Conservation (phyloP, 2,888 invertebrate genomes). For the Pammene fasciana region DNA sequence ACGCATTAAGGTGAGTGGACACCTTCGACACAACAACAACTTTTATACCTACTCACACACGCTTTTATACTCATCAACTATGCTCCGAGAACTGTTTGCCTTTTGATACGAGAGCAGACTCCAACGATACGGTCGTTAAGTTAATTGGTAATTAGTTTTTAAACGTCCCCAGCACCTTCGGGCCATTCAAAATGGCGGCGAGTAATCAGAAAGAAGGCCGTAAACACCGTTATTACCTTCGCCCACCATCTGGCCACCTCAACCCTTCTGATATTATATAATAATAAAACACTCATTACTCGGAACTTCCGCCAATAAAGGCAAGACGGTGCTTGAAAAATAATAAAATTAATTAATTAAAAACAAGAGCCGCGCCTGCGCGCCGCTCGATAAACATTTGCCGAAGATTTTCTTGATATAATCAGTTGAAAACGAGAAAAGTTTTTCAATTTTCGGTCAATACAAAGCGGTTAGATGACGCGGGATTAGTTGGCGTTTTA, state of each 20-base stretch:
- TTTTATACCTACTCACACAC: background rate
- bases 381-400: conserved; percentile 71
- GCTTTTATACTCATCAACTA: background rate
- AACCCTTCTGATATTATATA: conserved; percentile 82
- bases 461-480: conserved; percentile 59
- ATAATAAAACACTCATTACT: conserved; percentile 84
- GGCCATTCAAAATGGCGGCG: conserved; percentile 14
- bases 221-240: conserved; percentile 37
- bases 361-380: conserved; percentile 60
- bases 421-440: conserved; percentile 77
- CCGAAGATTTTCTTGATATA: conserved; percentile 70
- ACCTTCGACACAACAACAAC: conserved; percentile 19
- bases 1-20: conserved; percentile 37
- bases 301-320: conserved; percentile 79
- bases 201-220: conserved; percentile 26
- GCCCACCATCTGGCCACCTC: conserved; percentile 64
- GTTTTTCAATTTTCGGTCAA: conserved; percentile 78
- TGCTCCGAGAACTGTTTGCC: conserved; percentile 6
- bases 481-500: conserved; percentile 66
- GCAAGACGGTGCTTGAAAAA: conserved; percentile 77
- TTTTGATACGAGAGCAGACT: background rate
- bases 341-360: conserved; percentile 84
- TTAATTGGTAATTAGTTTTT: conserved; percentile 28
- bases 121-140: background rate
- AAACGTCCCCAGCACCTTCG: background rate